Percentiles rank a stretch among this genome's conserved stretches.
phyloP scores from a whole-genome alignment of 1,140 invertebrate species.

The Drosophila auraria region DNA sequence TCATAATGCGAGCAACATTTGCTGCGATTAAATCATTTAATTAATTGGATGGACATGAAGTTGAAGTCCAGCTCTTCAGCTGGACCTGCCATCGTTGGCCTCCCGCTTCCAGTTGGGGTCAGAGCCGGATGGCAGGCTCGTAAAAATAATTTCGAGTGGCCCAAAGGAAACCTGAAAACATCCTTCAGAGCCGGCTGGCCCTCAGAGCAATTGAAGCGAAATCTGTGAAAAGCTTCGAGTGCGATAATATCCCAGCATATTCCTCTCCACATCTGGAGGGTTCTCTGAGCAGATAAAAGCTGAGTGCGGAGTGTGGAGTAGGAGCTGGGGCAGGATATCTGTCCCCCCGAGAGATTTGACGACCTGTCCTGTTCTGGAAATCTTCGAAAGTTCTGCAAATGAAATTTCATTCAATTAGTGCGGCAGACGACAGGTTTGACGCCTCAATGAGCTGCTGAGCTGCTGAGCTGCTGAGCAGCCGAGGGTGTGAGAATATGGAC shows the following conservation, averaged over 20 bases:
- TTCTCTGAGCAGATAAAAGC: background rate
- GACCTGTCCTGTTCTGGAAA: background rate
- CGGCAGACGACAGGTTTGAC: slow-evolving; percentile 34
- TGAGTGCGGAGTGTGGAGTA: background rate
- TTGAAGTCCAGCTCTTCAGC: slow-evolving; percentile 32
- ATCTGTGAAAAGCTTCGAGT: slow-evolving; percentile 34
- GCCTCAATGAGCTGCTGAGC: slow-evolving; percentile 28
- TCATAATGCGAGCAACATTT: slow-evolving; percentile 43
- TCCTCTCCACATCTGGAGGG: slow-evolving; percentile 34
- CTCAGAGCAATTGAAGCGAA: slow-evolving; percentile 14
- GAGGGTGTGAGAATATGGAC: background rate
- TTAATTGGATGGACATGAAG: slow-evolving; percentile 46
- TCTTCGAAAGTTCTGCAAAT: slow-evolving; percentile 35
- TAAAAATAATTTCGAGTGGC: slow-evolving; percentile 29
- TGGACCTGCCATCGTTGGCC: background rate
- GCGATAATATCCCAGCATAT: slow-evolving; percentile 27
- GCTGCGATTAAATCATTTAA: slow-evolving; percentile 57
- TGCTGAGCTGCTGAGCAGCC: background rate
- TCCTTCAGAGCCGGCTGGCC: slow-evolving; percentile 13
- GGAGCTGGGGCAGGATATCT: background rate
- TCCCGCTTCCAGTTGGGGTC: background rate
- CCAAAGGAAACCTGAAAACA: slow-evolving; percentile 21
- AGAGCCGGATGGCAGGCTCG: slow-evolving; percentile 8
- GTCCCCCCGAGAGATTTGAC: slow-evolving; percentile 4
- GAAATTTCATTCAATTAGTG: slow-evolving; percentile 50